phyloP scores from a whole-genome alignment of 2,113 vertebrate species.

The Chlorodrepanis virens region DNA sequence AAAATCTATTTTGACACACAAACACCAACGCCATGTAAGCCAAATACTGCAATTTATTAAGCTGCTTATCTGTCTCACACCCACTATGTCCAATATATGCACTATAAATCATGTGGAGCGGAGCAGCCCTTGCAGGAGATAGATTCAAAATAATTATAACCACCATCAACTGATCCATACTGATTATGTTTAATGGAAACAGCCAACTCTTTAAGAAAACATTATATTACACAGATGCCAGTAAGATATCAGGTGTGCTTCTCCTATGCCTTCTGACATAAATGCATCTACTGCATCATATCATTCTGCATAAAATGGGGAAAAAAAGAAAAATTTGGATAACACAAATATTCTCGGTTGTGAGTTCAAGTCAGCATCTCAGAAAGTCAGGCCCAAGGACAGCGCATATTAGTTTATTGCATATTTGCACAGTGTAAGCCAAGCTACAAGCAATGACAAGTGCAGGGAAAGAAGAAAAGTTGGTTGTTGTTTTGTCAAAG shows the following conservation, averaged over 20 bases:
- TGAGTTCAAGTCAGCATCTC: slow-evolving; percentile 46
- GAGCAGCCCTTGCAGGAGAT: background rate
- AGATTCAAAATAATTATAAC: background rate
- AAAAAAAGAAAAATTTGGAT: background rate
- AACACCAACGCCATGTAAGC: background rate
- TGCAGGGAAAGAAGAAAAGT: slow-evolving; percentile 58
- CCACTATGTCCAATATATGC: background rate
- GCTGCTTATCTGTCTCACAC: background rate
- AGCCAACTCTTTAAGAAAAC: background rate
- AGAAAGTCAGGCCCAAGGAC: slow-evolving; percentile 46
- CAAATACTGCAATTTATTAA: background rate
- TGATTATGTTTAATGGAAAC: slow-evolving; percentile 26
- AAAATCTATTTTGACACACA: background rate
- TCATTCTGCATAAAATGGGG: background rate
- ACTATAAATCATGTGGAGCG: background rate
- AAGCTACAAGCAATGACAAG: slow-evolving; percentile 75
- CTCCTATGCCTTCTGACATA: background rate
- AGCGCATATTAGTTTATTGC: slow-evolving; percentile 54
- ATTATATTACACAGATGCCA: background rate
- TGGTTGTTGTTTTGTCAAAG: slow-evolving; percentile 61
- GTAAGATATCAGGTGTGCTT: background rate
- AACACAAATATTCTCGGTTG: background rate
- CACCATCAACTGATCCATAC: slow-evolving; percentile 4
- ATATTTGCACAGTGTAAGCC: slow-evolving; percentile 68
- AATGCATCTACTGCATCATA: background rate